Percentiles rank a stretch among this genome's conserved stretches.
Conservation (phyloP, 2,888 invertebrate genomes). For the Anodontia alba region DNA sequence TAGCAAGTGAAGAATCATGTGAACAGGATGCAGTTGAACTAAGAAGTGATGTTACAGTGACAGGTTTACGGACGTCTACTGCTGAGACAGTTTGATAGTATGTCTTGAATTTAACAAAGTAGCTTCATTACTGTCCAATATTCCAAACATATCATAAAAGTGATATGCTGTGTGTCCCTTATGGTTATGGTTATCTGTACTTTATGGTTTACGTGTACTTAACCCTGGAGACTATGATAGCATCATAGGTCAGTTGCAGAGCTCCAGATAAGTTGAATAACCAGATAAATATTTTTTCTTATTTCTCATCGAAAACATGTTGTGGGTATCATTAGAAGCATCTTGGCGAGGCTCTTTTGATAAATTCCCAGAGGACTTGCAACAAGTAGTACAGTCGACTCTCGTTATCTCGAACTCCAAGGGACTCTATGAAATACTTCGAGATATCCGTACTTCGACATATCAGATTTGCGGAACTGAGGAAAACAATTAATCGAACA, state of each 20-base stretch:
- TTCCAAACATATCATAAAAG: constrained; percentile 12
- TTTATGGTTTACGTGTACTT: neutral
- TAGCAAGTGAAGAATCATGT: neutral
- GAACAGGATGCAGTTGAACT: neutral
- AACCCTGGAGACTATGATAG: neutral
- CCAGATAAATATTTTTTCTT: neutral
- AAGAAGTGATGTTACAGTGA: constrained; percentile 6
- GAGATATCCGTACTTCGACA: too few relatives aligned
- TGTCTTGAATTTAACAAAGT: neutral
- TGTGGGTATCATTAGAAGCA: too few relatives aligned
- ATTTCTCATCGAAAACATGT: neutral
- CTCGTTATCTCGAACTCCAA: too few relatives aligned
- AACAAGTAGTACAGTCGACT: too few relatives aligned
- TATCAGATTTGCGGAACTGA: too few relatives aligned
- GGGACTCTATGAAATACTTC: too few relatives aligned
- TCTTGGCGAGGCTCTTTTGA: too few relatives aligned
- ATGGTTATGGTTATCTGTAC: neutral
- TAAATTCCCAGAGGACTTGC: too few relatives aligned
- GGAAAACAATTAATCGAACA: too few relatives aligned
- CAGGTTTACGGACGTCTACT: constrained; percentile 12
- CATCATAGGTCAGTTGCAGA: neutral
- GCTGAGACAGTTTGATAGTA: constrained; percentile 9
- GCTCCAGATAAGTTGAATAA: too few relatives aligned
- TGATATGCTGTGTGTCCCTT: neutral
- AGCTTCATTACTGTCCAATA: neutral